Base-by-base conservation (phyloP, 2,113 vertebrate species). In the Paedocypris sp. region DNA sequence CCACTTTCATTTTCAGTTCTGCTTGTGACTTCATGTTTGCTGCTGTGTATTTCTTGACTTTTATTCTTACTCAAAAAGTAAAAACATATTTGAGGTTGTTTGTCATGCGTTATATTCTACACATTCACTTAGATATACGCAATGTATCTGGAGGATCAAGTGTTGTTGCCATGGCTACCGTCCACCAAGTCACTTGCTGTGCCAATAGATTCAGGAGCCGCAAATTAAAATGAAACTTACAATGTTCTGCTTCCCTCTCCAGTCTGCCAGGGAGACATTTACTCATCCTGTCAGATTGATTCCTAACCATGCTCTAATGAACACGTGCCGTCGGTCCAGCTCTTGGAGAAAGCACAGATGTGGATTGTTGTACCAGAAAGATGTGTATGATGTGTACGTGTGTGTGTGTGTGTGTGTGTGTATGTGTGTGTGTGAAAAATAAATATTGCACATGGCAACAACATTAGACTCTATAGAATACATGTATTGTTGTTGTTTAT, bases 101-200 rank as follows among this genome's bases (percentile, higher is more conserved):
- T n/a, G n/a, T n/a, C n/a, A n/a, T n/a, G n/a, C n/a, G n/a, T 68
- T 59, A 57, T 65, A 53, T 68, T 68, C 29, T 62, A 28, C 51
- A 36, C 58, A 20, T 69, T 74, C 52, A 28, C 68, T 45, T 23
- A 39, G 38, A 67, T 62, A 69, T 36, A 67, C 43, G 41, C 42
- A 10, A 28, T 65, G 52, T 72, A 71, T 74, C 56, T 54, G 48
- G 46, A 56, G 64, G 29, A 63, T 71, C 47, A 64, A 63, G 56
- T 63, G 54, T 60, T 64, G 75, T 77, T 77, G 56, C 73, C 68
- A 77, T 77, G 73, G 66, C 43, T 65, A 77, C 75, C 58, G 42
- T 38, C 56, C 62, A 69, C 49, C 56, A 64, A 67, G 64, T 70
- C 36, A 60, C 49, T 57, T 32, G 54, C 49, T 63, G 60, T 62